phyloP scores from a whole-genome alignment of 2,888 invertebrate genomes.

The Nymphalis urticae region DNA sequence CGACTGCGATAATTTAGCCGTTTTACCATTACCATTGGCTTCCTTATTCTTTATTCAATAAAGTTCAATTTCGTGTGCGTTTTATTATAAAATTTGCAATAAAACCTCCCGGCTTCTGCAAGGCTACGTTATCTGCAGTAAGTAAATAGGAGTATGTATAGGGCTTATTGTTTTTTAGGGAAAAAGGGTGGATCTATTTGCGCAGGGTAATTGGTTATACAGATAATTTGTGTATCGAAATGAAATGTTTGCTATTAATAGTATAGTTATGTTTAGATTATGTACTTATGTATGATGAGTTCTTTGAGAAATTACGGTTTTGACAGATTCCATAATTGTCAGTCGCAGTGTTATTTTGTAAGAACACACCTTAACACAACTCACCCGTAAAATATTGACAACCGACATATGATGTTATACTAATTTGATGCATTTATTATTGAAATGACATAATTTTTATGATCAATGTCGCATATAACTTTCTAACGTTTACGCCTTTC shows the following conservation, averaged over 20 bases:
- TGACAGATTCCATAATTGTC: too few relatives aligned
- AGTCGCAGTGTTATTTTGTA: too few relatives aligned
- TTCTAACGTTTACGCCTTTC: too few relatives aligned
- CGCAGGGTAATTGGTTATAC: conserved; percentile 43
- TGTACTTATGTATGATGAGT: too few relatives aligned
- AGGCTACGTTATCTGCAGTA: conserved; percentile 62
- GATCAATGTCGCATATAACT: too few relatives aligned
- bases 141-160: conserved; percentile 60
- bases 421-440: too few relatives aligned
- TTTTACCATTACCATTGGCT: conserved; percentile 39
- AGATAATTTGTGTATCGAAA: conserved; percentile 34
- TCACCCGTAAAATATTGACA: too few relatives aligned
- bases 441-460: too few relatives aligned
- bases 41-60: conserved; percentile 43
- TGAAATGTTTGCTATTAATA: conserved; percentile 16
- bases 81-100: conserved; percentile 39
- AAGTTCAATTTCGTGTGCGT: conserved; percentile 45
- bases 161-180: conserved; percentile 46
- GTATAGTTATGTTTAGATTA: too few relatives aligned
- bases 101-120: conserved; percentile 49
- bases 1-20: conserved; percentile 49
- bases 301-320: too few relatives aligned
- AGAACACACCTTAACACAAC: too few relatives aligned
- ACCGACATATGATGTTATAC: too few relatives aligned
- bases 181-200: conserved; percentile 43